phyloP scores from a whole-genome alignment of 2,888 invertebrate genomes.

The Dicyrtomina minuta region DNA sequence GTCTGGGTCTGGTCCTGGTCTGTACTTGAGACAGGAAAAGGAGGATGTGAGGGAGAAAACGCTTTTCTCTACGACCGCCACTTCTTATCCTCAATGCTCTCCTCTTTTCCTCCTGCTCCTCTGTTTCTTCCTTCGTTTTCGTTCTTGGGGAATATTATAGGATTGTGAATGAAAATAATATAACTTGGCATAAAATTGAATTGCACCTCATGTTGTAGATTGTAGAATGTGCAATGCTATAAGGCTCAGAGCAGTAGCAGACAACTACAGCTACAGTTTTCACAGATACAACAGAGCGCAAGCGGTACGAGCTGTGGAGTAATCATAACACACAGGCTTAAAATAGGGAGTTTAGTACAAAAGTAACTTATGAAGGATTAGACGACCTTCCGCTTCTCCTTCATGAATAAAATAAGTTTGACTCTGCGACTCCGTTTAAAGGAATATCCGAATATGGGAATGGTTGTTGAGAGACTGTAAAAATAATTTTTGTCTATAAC shows the following conservation, averaged over 20 bases:
- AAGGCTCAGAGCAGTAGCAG: too few relatives aligned
- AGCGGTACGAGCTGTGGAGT: too few relatives aligned
- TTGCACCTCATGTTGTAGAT: too few relatives aligned
- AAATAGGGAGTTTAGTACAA: too few relatives aligned
- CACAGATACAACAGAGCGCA: too few relatives aligned
- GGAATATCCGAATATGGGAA: background rate
- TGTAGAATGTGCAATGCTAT: too few relatives aligned
- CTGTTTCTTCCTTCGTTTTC: too few relatives aligned
- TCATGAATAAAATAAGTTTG: conserved; percentile 13
- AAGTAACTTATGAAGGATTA: background rate
- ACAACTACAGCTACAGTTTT: too few relatives aligned
- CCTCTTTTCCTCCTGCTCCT: too few relatives aligned
- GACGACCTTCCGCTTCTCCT: background rate
- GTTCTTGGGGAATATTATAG: background rate
- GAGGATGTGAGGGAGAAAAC: conserved; percentile 1
- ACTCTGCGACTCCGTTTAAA: background rate
- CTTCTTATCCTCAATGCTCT: background rate
- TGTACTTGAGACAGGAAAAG: conserved; percentile 1
- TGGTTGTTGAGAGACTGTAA: background rate
- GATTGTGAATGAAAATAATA: background rate
- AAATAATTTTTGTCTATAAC: too few relatives aligned
- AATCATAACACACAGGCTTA: too few relatives aligned
- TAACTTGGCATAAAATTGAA: background rate
- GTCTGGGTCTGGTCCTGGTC: too few relatives aligned
- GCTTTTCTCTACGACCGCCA: conserved; percentile 9